phyloP scores from a whole-genome alignment of 2,797 vertebrate genomes.

The Ispidina picta region DNA sequence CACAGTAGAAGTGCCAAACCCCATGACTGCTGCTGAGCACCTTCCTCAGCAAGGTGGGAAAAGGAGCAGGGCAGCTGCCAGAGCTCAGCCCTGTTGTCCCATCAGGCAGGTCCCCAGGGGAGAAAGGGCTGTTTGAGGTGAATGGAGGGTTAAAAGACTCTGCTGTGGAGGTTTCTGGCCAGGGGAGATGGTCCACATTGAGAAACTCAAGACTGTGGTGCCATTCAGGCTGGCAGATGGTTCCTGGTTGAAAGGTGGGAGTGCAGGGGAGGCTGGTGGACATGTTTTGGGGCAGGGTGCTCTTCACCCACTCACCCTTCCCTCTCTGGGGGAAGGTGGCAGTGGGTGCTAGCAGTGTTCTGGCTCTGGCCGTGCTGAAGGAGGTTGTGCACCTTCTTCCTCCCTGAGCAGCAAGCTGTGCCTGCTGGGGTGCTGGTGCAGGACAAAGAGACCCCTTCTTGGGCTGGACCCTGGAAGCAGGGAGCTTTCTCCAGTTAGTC shows the following conservation, averaged over 20 bases:
- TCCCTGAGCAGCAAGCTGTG: not conserved
- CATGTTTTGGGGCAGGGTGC: not conserved
- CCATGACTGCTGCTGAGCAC: not conserved
- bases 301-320: not conserved
- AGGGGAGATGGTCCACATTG: not conserved
- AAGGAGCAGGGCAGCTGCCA: not conserved
- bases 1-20: not conserved
- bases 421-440: not conserved
- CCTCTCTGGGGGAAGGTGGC: not conserved
- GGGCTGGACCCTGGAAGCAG: not conserved
- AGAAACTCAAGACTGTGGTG: not conserved
- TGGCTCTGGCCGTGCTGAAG: not conserved
- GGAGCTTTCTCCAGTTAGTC: not conserved
- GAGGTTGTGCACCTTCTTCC: not conserved
- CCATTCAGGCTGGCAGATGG: not conserved
- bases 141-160: not conserved
- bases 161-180: not conserved
- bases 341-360: not conserved
- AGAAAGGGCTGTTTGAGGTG: not conserved
- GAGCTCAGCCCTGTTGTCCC: not conserved
- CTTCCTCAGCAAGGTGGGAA: not conserved
- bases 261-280: not conserved
- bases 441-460: accelerated
- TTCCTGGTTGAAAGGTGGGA: not conserved
- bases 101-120: accelerated